Percentiles rank a stretch among this genome's conserved stretches.
Evolutionary conservation across 2,113 vertebrate species (phyloP).

Genomic region (Chloroceryle aenea): DNA sequence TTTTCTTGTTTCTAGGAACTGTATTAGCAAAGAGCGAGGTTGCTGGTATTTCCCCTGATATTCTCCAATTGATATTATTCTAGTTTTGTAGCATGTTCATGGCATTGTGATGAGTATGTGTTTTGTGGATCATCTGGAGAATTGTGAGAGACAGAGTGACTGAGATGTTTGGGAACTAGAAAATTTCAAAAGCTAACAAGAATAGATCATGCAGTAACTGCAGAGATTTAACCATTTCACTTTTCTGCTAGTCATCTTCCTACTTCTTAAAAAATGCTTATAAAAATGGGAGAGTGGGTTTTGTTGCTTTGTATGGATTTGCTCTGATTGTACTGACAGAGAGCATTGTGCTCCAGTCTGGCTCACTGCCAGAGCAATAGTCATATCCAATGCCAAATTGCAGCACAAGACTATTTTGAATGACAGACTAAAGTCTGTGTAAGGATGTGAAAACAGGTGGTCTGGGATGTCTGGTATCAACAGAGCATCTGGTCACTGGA

Average conservation of each 20-base stretch:
- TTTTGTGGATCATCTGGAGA: neutral
- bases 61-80: neutral
- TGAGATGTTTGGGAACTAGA: neutral
- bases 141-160: neutral
- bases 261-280: neutral
- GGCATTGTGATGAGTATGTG: neutral
- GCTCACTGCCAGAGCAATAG: constrained; percentile 61
- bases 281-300: neutral
- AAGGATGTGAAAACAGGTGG: constrained; percentile 78
- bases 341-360: neutral
- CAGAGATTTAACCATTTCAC: neutral
- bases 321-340: neutral
- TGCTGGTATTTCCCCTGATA: neutral
- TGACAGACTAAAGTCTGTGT: constrained; percentile 68
- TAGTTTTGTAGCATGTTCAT: neutral
- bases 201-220: neutral
- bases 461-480: constrained; percentile 69
- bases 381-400: constrained; percentile 58
- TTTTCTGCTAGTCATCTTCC: neutral
- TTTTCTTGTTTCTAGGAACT: neutral
- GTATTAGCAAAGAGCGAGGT: neutral
- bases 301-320: neutral
- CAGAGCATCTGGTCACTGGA: constrained; percentile 77
- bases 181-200: neutral
- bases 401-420: constrained; percentile 54